Percentiles rank a stretch among this genome's conserved stretches.
Conservation (phyloP, 2,113 vertebrate species). For the Sylvietta virens region DNA sequence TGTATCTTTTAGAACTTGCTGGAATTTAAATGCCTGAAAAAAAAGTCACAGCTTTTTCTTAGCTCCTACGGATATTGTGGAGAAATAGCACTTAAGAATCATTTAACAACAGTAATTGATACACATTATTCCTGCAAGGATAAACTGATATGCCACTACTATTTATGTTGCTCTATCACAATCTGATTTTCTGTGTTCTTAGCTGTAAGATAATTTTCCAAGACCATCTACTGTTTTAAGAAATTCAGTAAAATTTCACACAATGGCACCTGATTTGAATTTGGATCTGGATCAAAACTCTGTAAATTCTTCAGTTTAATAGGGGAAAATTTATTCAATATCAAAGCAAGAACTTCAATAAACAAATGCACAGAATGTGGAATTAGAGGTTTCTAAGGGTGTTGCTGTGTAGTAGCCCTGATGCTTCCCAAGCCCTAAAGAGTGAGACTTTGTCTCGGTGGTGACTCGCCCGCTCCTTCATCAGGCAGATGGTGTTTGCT, state of each 20-base stretch:
- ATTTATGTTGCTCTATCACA: background rate
- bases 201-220: background rate
- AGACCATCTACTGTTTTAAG: background rate
- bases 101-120: background rate
- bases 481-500: constrained; percentile 70
- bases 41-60: background rate
- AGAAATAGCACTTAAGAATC: background rate
- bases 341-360: background rate
- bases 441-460: background rate
- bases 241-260: background rate
- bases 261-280: background rate
- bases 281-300: background rate
- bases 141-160: background rate
- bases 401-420: background rate
- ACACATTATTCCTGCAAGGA: background rate
- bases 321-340: background rate
- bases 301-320: background rate
- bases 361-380: background rate
- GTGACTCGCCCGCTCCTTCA: constrained; percentile 20
- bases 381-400: background rate
- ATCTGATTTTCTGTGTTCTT: background rate
- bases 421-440: background rate
- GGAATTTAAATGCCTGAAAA: background rate
- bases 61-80: background rate
- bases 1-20: background rate